Base-by-base conservation (phyloP, 1,140 invertebrate species). In the Amyelois transitella region DNA sequence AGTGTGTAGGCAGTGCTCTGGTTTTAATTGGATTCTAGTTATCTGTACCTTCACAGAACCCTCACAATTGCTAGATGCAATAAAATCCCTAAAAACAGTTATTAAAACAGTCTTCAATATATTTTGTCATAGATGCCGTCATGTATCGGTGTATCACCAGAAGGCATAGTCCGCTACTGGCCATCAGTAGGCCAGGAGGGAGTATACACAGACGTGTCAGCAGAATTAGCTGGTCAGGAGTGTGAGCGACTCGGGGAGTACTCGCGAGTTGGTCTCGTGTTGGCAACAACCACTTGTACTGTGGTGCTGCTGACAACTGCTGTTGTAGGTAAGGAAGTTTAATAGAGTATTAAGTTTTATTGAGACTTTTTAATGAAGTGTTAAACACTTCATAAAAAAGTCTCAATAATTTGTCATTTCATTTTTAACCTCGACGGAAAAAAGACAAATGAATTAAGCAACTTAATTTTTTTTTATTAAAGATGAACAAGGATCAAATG, bases 91-190 rank as follows among this genome's bases (percentile, higher is more conserved):
- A 28, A 28, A 28, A 28, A 6, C 6, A 28, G 25, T 5, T 28
- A 6, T 28, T 28, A 12, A 5, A 6, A 6, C 25, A 28, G 6
- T 6, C 12, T 6, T 3, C 3, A 19, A 20, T 19, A 20, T 45
- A 20, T 19, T 1, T 4, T 20, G 2, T 14, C 10, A 1, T 20
- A 92, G 90, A 91, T 93, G 62, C 94, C 96, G 20, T 94, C 95
- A 7, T 97, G 96, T 72, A 93, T 98, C 64, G 96, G 96, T 32
- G 96, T 97, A 0, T 98, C 96, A 8, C 96, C 97, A 19, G 97
- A 98, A 80, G 97, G 97, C n/a, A 90, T 94, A 25, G 93, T 97
- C 2, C 90, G 96, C 12, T 98, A 95, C 80, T 99, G 97, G 97
- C 90, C 95, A 0, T 96, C 93, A 21, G 93, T 98, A 38, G 93